phyloP scores from a whole-genome alignment of 1,140 invertebrate species.

The Drosophila tsacasi region DNA sequence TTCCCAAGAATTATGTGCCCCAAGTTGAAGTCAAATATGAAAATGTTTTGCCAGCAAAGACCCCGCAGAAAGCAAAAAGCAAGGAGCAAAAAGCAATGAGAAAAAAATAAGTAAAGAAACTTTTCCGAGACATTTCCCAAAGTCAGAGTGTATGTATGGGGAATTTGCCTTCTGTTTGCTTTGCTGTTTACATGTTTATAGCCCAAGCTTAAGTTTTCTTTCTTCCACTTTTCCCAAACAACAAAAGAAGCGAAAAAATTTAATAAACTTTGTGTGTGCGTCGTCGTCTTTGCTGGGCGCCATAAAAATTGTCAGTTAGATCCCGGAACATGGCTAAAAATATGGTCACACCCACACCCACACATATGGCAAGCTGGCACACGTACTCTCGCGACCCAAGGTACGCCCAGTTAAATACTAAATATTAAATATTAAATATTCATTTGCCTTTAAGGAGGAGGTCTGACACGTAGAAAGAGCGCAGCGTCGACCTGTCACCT shows the following conservation, averaged over 20 bases:
- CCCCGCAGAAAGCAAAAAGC: neutral
- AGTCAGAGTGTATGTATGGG: conserved; percentile 24
- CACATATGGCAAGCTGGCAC: conserved; percentile 15
- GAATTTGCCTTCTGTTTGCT: conserved; percentile 29
- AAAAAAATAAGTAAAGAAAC: conserved; percentile 22
- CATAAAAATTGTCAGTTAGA: conserved; percentile 45
- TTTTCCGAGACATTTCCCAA: conserved; percentile 56
- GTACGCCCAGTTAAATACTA: conserved; percentile 6
- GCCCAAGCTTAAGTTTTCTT: conserved; percentile 42
- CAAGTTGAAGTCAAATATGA: conserved; percentile 65
- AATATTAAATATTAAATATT: conserved; percentile 15
- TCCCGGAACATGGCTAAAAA: conserved; percentile 19
- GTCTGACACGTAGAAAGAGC: conserved; percentile 4
- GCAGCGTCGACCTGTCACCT: neutral
- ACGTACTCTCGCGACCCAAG: conserved; percentile 8
- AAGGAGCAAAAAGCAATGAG: too few relatives aligned
- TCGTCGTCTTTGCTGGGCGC: conserved; percentile 13
- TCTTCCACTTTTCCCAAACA: conserved; percentile 17
- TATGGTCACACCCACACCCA: conserved; percentile 12
- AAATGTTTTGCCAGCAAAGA: conserved; percentile 33
- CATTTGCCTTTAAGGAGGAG: neutral
- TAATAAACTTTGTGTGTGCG: conserved; percentile 57
- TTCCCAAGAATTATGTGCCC: conserved; percentile 48
- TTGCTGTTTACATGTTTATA: conserved; percentile 60
- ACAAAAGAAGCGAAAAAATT: conserved; percentile 33